A percentile compares a stretch with the other conserved stretches of the same genome.
phyloP scores from a whole-genome alignment of 1,140 invertebrate species.

The Orchestia grillus region DNA sequence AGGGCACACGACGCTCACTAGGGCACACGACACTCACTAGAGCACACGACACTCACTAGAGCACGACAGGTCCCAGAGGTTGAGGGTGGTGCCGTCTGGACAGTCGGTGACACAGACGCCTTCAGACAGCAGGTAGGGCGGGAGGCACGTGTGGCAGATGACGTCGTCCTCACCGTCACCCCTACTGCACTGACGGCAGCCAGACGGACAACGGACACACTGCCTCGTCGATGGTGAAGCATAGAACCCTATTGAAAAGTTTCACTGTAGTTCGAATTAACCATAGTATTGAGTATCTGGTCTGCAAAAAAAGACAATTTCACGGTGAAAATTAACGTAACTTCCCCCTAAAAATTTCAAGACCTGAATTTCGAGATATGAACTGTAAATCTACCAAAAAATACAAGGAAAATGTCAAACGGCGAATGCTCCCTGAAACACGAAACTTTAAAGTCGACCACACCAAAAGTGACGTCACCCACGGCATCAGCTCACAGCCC shows the following conservation, averaged over 20 bases:
- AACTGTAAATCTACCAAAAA: no score
- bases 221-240: conserved; percentile 51
- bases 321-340: neutral
- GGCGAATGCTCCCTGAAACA: no score
- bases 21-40: no score
- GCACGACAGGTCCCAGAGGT: conserved; percentile 64
- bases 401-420: no score
- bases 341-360: neutral
- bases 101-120: conserved; percentile 63
- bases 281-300: neutral
- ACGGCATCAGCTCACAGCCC: neutral
- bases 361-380: neutral
- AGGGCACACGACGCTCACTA: no score
- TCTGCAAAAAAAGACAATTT: neutral
- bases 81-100: conserved; percentile 61
- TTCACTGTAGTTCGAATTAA: no score
- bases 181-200: conserved; percentile 60
- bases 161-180: neutral
- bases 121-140: conserved; percentile 64
- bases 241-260: conserved; percentile 18
- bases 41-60: conserved; percentile 51
- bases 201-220: conserved; percentile 61
- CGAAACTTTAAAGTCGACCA: no score
- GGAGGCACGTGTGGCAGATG: conserved; percentile 57
- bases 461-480: neutral